Base-by-base conservation (phyloP, 2,797 vertebrate species). In the Huso huso region DNA sequence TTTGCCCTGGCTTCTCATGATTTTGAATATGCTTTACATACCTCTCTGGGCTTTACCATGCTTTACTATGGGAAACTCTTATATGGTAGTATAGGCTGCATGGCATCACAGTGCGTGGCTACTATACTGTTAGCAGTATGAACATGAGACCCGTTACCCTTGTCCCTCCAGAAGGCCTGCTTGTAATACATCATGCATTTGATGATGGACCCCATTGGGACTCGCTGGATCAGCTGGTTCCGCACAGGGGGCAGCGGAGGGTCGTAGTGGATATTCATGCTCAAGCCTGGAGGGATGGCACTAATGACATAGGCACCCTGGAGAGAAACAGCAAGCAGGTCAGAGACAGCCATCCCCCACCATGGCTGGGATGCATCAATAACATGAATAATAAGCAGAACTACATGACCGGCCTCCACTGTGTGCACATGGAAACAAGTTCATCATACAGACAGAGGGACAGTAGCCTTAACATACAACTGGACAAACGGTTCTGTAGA, bases 141-240 rank as follows among this genome's bases (percentile, higher is more conserved):
- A 12, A 5, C 12, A 9, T 23, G 18, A 11, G 13, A n/a, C 15
- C 6, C 1, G 37, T 4, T 82, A 92, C 90, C 87, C 59, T 82
- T 87, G 71, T 74, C 89, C 68, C 72, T 82, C 90, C 90, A 92
- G 78, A 92, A 92, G 59, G 89, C 78, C 68, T 87, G 86, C 66
- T 71, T 87, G 75, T 92, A 92, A 81, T 91, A 92, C 79, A 91
- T 73, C 87, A 92, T 92, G 71, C 86, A 88, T 69, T 92, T 92
- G 73, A 92, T 92, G 71, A 92, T 73, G 71, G 85, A 81, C 0
- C 90, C 90, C 90, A 92, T 90, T 10, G 90, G 90, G 71, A 92
- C 71, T 52, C 89, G 87, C 5, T 92, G 90, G 70, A 92, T 89
- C 79, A 92, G 69, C 71, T 92, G 87, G 70, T 87, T 91, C 76